A percentile compares a stretch with the other conserved stretches of the same genome.
These are phyloP conservation scores for Drosophila seguyi DNA, from an alignment of 1,140 invertebrate genomes.

Conservation along the genomic window DNA sequence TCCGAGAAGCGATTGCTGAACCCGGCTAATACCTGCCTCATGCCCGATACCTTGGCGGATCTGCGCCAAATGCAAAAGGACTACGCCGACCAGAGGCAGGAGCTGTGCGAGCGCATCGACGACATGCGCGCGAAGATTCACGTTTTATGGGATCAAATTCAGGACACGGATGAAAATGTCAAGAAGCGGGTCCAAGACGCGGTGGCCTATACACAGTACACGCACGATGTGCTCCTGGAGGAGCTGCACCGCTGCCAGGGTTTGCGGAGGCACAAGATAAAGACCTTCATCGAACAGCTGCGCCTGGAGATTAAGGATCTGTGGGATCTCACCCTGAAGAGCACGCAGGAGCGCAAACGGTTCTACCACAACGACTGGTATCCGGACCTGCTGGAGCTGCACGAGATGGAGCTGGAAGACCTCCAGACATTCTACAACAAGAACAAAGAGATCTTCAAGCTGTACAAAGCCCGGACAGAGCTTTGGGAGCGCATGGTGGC, in stretches of 20 bases:
- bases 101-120: constrained; percentile 81
- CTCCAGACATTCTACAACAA: constrained; percentile 89
- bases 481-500: constrained; percentile 90
- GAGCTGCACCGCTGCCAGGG: constrained; percentile 89
- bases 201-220: constrained; percentile 80
- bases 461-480: constrained; percentile 88
- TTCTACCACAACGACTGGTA: constrained; percentile 89
- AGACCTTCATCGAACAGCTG: constrained; percentile 89
- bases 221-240: constrained; percentile 86
- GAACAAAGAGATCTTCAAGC: constrained; percentile 89
- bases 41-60: constrained; percentile 42
- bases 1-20: constrained; percentile 58
- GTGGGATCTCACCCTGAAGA: constrained; percentile 91
- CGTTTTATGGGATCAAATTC: constrained; percentile 88
- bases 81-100: constrained; percentile 60
- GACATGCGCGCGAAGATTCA: constrained; percentile 86
- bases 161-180: constrained; percentile 46
- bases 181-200: constrained; percentile 32
- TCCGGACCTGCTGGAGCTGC: constrained; percentile 90
- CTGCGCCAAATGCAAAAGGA: constrained; percentile 45
- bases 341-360: constrained; percentile 87
- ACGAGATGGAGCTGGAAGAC: constrained; percentile 90
- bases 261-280: constrained; percentile 88
- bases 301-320: constrained; percentile 88
- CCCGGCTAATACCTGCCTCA: constrained; percentile 56